Evolutionary conservation across 1,140 invertebrate genomes (phyloP), one percentile per base, ranked within the genome.

Genomic region (Brachionus plicatilis): DNA sequence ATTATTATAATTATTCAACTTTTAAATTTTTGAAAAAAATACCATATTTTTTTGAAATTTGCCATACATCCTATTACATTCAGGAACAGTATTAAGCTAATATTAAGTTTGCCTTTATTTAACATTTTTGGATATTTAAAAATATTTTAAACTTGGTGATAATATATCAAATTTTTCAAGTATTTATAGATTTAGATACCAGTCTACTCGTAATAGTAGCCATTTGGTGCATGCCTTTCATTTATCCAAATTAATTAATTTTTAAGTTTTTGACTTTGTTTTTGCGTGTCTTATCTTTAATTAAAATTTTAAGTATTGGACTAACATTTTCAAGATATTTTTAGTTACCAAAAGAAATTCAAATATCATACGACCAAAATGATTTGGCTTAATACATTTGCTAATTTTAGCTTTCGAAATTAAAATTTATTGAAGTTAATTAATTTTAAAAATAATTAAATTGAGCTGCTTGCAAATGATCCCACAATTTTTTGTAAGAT

Each of bases 41-140:
- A 72, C 68, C 68, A 72, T 7, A 72, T 43, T 72, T 72, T 72
- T 43, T 72, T 72, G 68, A 20, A 72, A 9, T 72, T 41, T 14
- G 33, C 68, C 33, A n/a, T 17, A 9, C 68, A 72, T 12, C 5
- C 37, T 8, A 43, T 72, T 17, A 72, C 9, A 6, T 20, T 60
- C 6, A 60, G 53, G 0, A 60, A 60, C 6, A 60, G 8, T 20
- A 24, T 27, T 20, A 20, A 60, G 17, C 14, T 17, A 53, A 37
- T 7, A 7, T 37, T 37, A 6, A 37, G 6, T 37, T 37, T 37
- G 33, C 4, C 7, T 37, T n/a, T 53, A n/a, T 6, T 17, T 53
- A 7, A n/a, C 47, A 53, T 53, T 12, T 50, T 14, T 53, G 14
- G 17, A 53, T 53, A 53, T 53, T 53, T n/a, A 17, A 53, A n/a